Evolutionary conservation across 2,888 invertebrate species (phyloP).

Genomic region (Periphyllus acericola): DNA sequence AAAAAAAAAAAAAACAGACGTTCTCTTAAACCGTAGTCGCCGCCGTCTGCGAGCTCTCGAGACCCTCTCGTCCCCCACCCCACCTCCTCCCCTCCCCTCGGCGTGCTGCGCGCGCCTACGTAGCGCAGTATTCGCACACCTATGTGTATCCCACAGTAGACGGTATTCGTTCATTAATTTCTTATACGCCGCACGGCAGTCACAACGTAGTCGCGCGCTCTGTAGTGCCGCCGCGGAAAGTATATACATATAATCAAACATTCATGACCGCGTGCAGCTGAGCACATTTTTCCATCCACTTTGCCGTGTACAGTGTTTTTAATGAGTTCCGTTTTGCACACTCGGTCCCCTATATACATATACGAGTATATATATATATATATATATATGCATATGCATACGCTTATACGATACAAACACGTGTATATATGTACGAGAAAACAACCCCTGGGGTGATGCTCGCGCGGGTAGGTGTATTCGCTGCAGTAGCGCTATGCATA

Average conservation of each 20-base stretch:
- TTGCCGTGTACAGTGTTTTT: background rate
- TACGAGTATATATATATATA: background rate
- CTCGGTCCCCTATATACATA: background rate
- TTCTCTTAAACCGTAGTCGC: background rate
- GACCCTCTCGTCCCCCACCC: too few relatives aligned
- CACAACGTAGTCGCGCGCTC: background rate
- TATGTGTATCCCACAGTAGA: background rate
- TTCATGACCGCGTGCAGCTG: constrained; percentile 29
- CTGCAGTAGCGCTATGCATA: too few relatives aligned
- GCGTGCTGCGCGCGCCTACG: background rate
- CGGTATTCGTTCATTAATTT: constrained; percentile 31
- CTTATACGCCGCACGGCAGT: background rate
- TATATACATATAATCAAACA: constrained; percentile 51
- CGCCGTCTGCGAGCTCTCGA: too few relatives aligned
- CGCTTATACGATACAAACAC: background rate
- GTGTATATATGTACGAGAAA: background rate
- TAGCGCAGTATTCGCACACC: too few relatives aligned
- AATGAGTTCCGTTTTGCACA: constrained; percentile 30
- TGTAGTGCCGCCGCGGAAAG: background rate
- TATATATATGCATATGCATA: too few relatives aligned
- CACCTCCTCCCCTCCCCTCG: background rate
- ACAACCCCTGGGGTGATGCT: background rate
- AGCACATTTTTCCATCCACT: constrained; percentile 31
- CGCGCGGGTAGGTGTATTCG: background rate
- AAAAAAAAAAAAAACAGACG: background rate